These are phyloP conservation scores for Dynastes tityus DNA, from an alignment of 2,888 invertebrate genomes.

Conservation along the genomic window DNA sequence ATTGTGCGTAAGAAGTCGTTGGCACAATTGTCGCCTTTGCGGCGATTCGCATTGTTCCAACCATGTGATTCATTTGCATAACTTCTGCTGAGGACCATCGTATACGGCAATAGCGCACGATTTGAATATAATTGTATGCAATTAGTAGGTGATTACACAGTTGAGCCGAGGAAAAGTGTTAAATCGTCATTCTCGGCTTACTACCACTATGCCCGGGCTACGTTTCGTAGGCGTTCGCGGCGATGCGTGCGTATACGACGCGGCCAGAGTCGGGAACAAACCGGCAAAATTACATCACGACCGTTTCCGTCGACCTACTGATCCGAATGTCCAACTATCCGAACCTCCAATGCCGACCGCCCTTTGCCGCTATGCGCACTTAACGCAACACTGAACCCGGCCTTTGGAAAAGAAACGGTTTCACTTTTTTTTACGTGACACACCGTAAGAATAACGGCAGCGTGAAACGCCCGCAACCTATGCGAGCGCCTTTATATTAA, in stretches of 20 bases:
- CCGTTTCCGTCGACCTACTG: slow-evolving; percentile 66
- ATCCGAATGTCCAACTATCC: slow-evolving; percentile 66
- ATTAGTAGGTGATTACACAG: slow-evolving; percentile 70
- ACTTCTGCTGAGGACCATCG: slow-evolving; percentile 57
- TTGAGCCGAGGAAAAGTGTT: slow-evolving; percentile 67
- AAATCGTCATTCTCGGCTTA: slow-evolving; percentile 55
- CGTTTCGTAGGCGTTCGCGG: background rate
- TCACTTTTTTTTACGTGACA: slow-evolving; percentile 30
- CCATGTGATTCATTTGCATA: slow-evolving; percentile 65
- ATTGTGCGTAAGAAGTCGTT: slow-evolving; percentile 9
- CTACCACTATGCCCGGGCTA: background rate
- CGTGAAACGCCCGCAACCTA: slow-evolving; percentile 4
- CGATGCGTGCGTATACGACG: slow-evolving; percentile 28
- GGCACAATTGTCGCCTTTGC: slow-evolving; percentile 1
- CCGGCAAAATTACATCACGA: slow-evolving; percentile 23
- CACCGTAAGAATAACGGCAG: slow-evolving; percentile 4
- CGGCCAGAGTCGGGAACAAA: background rate
- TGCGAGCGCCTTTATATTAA: background rate
- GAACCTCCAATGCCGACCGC: slow-evolving; percentile 63
- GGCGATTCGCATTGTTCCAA: slow-evolving; percentile 37
- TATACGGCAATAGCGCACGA: slow-evolving; percentile 58
- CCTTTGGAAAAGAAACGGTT: slow-evolving; percentile 28
- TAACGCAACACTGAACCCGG: slow-evolving; percentile 49
- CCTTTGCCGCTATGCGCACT: slow-evolving; percentile 58
- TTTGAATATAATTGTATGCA: slow-evolving; percentile 69